phyloP scores from a whole-genome alignment of 2,888 invertebrate genomes.

The Sturmia bella region DNA sequence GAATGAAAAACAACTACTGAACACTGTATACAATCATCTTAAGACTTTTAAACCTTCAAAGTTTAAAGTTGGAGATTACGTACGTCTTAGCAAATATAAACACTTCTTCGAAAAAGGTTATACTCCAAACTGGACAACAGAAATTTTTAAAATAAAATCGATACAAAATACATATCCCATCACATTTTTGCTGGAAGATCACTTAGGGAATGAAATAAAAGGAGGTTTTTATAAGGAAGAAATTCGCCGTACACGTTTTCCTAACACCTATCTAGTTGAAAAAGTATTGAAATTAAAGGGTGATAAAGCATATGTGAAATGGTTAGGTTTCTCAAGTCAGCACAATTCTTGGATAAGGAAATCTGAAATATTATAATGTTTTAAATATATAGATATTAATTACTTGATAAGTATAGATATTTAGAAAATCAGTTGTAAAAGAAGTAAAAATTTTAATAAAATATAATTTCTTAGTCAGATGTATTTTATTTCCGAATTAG shows the following conservation, averaged over 20 bases:
- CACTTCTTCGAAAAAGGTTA: not conserved
- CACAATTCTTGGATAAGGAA: conserved; percentile 74
- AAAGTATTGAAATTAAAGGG: conserved; percentile 73
- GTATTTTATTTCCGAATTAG: not conserved
- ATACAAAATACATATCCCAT: conserved; percentile 69
- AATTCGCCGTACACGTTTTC: conserved; percentile 74
- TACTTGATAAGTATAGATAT: not conserved
- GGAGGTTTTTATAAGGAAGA: conserved; percentile 77
- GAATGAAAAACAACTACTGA: not conserved
- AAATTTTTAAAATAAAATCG: too few species aligned
- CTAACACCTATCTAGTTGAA: conserved; percentile 76
- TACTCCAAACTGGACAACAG: not conserved
- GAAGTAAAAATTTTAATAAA: too few species aligned
- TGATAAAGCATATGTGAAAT: conserved; percentile 70
- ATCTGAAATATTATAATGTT: conserved; percentile 40
- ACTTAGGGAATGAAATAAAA: conserved; percentile 72
- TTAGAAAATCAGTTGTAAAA: not conserved
- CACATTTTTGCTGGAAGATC: conserved; percentile 65
- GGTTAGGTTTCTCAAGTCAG: conserved; percentile 72
- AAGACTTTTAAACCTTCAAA: not conserved
- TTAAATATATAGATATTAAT: too few species aligned
- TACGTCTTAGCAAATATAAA: conserved; percentile 5
- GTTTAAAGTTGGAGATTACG: conserved; percentile 1
- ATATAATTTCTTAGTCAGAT: conserved; percentile 1
- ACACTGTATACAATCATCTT: not conserved